Evolutionary conservation across 2,797 vertebrate species (phyloP).

Genomic region (Allobates femoralis): DNA sequence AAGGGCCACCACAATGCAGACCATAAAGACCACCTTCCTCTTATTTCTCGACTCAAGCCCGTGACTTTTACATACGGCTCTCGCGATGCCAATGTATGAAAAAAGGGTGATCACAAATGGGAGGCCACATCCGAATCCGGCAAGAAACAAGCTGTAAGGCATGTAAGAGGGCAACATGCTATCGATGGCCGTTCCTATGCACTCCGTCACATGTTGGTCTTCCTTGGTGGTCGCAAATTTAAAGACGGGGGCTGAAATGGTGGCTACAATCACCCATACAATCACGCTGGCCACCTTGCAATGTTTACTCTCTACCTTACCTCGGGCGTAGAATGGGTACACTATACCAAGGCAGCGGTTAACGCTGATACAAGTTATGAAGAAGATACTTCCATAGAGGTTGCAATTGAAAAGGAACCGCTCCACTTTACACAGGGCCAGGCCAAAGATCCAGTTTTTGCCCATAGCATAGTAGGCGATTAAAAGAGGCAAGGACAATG

Average conservation of each 20-base stretch:
- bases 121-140: slow-evolving; percentile 75
- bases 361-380: slow-evolving; percentile 85
- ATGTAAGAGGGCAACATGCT: slow-evolving; percentile 31
- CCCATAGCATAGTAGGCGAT: slow-evolving; percentile 72
- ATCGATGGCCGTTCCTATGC: slow-evolving; percentile 45
- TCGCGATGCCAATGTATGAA: slow-evolving; percentile 76
- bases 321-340: slow-evolving; percentile 78
- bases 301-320: slow-evolving; percentile 70
- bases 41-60: slow-evolving; percentile 74
- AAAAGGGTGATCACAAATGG: slow-evolving; percentile 80
- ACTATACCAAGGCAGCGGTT: slow-evolving; percentile 80
- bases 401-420: slow-evolving; percentile 84
- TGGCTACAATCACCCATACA: slow-evolving; percentile 74
- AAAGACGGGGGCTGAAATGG: slow-evolving; percentile 75
- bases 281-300: slow-evolving; percentile 70
- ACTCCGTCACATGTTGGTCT: neutral
- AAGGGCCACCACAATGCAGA: slow-evolving; percentile 73
- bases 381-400: slow-evolving; percentile 80
- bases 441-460: slow-evolving; percentile 78
- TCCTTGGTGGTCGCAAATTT: slow-evolving; percentile 69
- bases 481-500: slow-evolving; percentile 78
- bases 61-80: slow-evolving; percentile 73
- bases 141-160: slow-evolving; percentile 74
- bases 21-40: slow-evolving; percentile 75
- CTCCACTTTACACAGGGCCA: slow-evolving; percentile 75